Percentiles rank a stretch among this genome's conserved stretches.
Conservation (phyloP, 2,797 vertebrate genomes). For the Pteropus rufus region DNA sequence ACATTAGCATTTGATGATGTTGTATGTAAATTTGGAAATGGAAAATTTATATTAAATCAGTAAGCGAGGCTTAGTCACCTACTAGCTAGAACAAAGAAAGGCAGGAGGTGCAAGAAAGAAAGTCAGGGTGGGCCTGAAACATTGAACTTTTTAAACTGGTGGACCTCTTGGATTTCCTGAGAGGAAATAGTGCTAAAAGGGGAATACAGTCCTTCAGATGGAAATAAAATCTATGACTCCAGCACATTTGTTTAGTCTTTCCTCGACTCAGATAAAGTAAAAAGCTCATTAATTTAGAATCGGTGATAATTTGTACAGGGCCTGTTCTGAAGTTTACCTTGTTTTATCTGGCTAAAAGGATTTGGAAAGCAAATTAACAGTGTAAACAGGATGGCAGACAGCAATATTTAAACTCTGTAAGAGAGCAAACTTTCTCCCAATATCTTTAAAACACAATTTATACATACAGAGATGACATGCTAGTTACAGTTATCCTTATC, state of each 20-base stretch:
- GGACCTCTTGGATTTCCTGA: conserved; percentile 40
- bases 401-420: conserved; percentile 70
- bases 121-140: not conserved
- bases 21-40: conserved; percentile 33
- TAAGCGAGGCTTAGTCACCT: conserved; percentile 38
- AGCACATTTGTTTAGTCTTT: conserved; percentile 76
- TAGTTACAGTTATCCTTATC: conserved; percentile 36
- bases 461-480: conserved; percentile 24
- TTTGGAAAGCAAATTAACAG: conserved; percentile 75
- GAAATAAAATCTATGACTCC: conserved; percentile 63
- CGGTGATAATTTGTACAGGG: conserved; percentile 70
- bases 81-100: not conserved
- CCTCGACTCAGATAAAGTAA: conserved; percentile 73
- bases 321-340: conserved; percentile 75
- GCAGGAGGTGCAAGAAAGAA: not conserved
- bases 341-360: conserved; percentile 74
- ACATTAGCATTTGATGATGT: not conserved
- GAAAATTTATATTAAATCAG: conserved; percentile 26
- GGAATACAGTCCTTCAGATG: conserved; percentile 7
- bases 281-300: conserved; percentile 77
- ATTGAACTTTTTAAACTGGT: not conserved
- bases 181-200: conserved; percentile 42
- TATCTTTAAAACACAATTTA: conserved; percentile 66
- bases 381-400: conserved; percentile 69
- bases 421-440: conserved; percentile 61